Evolutionary conservation across 2,797 vertebrate species (phyloP).

Genomic region (Lutjanus campechanus): DNA sequence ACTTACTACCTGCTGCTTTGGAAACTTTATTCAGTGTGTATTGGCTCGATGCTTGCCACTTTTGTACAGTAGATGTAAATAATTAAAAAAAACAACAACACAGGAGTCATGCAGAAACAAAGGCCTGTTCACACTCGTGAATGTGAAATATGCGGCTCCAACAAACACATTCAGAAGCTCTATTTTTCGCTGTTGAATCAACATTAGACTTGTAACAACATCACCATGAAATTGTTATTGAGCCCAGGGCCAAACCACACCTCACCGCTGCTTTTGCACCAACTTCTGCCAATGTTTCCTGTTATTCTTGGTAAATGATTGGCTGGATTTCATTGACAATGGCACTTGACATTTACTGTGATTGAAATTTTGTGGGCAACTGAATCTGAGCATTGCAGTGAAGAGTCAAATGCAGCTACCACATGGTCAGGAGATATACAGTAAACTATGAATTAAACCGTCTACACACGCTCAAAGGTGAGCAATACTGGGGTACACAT

Average conservation of each 20-base stretch:
- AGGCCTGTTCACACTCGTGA: constrained; percentile 43
- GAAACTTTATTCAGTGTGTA: constrained; percentile 48
- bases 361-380: constrained; percentile 52
- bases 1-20: constrained; percentile 66
- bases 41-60: constrained; percentile 54
- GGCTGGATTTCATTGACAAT: constrained; percentile 59
- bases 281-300: constrained; percentile 55
- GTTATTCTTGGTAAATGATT: constrained; percentile 49
- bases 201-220: constrained; percentile 19
- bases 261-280: constrained; percentile 73
- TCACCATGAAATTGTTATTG: constrained; percentile 40
- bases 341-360: constrained; percentile 71
- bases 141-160: constrained; percentile 45
- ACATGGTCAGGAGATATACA: constrained; percentile 48
- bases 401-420: constrained; percentile 61
- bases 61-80: constrained; percentile 81
- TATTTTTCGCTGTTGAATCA: constrained; percentile 53
- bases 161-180: constrained; percentile 38
- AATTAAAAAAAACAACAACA: constrained; percentile 21
- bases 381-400: constrained; percentile 52
- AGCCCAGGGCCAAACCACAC: constrained; percentile 71
- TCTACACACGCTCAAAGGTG: constrained; percentile 36
- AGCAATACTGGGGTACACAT: constrained; percentile 49
- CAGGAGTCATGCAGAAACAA: constrained; percentile 46
- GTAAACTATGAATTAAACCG: constrained; percentile 42